These are phyloP conservation scores for Nipponia nippon DNA, from an alignment of 2,113 vertebrate genomes.

Conservation along the genomic window DNA sequence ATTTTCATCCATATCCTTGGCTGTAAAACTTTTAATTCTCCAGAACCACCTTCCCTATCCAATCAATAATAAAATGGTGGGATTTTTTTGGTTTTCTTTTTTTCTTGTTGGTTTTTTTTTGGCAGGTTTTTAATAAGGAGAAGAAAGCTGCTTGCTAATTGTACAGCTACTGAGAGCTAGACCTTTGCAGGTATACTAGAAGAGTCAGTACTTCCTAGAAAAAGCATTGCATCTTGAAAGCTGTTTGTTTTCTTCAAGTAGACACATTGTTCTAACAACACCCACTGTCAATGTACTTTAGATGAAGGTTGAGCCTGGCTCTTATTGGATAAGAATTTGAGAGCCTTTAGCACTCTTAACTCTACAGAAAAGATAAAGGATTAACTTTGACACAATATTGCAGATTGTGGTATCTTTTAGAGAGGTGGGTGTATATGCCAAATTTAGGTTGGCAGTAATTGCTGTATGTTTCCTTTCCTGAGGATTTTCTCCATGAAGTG, in stretches of 20 bases:
- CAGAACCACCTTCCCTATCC: neutral
- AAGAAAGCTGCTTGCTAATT: neutral
- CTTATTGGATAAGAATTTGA: neutral
- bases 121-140: neutral
- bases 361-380: neutral
- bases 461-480: neutral
- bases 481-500: neutral
- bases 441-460: neutral
- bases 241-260: neutral
- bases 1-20: neutral
- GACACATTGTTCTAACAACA: neutral
- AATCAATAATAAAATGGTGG: neutral
- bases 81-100: neutral
- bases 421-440: neutral
- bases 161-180: neutral
- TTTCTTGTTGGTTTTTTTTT: neutral
- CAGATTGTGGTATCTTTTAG: neutral
- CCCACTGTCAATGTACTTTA: neutral
- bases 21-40: neutral
- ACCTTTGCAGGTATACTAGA: neutral
- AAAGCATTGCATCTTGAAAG: neutral
- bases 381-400: neutral
- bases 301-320: neutral
- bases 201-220: neutral
- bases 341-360: neutral